Base-by-base conservation (phyloP, 2,888 invertebrate genomes). In the Bellardia bayeri region DNA sequence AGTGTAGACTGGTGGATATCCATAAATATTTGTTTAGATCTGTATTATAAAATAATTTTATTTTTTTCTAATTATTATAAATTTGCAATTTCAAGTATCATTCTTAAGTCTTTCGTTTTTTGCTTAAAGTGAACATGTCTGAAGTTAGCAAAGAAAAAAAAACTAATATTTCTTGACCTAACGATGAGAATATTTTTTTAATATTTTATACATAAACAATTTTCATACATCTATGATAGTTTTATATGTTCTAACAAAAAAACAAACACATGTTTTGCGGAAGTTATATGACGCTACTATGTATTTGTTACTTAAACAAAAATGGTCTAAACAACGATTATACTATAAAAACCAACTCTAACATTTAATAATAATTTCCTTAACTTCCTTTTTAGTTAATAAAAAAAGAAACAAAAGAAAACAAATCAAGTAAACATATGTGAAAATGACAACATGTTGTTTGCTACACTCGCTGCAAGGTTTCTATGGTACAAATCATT, bases 351-450 rank as follows among this genome's bases (percentile, higher is more conserved):
- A 75, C 42, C 30, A 63, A 23, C 42, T 37, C 61, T 72, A 74
- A 79, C 74, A 69, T 79, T 66, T 82, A 74, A 79, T 83, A 75
- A 83, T 80, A 80, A 81, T 83, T 81, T 83, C 66, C 66, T 54
- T 51, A 54, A 87, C 80, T 87, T 87, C 86, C 86, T 87, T 72
- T 82, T 69, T 23, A 14, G 40, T 37, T 37, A 37, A 7, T 16
- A 54, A n/a, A 72, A 80, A 23, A 30, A 5, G 33, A 16, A 23
- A 78, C 13, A 33, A 61, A 37, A 68, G 54, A 37, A 9, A 54
- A 49, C 7, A 71, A 61, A 58, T 16, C 72, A 64, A 72, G 51
- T 13, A 16, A 23, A 68, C 23, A 23, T 74, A 79, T 82, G 74
- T 82, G 78, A 56, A 80, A 64, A 71, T 69, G 37, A 79, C 86